Evolutionary conservation across 2,113 vertebrate species (phyloP).

Genomic region (Ailurus styani): DNA sequence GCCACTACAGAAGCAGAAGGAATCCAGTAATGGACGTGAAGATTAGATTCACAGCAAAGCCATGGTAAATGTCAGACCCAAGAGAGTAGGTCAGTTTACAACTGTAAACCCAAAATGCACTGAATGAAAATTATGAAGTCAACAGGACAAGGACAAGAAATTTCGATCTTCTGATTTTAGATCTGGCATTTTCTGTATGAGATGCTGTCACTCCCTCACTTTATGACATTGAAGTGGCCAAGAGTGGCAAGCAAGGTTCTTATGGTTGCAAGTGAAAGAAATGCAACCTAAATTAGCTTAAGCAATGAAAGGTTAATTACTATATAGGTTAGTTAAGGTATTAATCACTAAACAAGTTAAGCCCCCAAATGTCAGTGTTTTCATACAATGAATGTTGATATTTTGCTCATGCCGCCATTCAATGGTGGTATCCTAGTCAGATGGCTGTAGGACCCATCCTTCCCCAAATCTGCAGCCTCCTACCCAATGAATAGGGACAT

Average conservation of each 20-base stretch:
- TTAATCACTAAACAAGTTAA: background rate
- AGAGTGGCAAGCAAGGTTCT: background rate
- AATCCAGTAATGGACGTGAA: background rate
- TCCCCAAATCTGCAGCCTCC: background rate
- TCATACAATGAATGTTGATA: background rate
- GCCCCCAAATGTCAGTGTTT: background rate
- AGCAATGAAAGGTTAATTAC: background rate
- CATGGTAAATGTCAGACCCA: background rate
- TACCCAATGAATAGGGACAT: background rate
- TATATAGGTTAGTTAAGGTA: background rate
- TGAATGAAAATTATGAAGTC: background rate
- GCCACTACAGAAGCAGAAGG: background rate
- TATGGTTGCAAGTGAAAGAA: background rate
- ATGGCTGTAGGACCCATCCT: background rate
- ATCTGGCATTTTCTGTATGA: background rate
- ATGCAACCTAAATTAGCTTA: background rate
- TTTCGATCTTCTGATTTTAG: background rate
- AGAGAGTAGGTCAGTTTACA: background rate
- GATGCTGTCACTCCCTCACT: background rate
- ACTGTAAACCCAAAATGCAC: background rate
- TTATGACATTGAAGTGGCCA: background rate
- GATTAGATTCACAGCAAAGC: background rate
- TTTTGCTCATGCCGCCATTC: background rate
- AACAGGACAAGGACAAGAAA: background rate
- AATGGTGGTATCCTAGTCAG: background rate